Evolutionary conservation across 2,113 vertebrate genomes (phyloP).

Genomic region (Mirounga angustirostris): DNA sequence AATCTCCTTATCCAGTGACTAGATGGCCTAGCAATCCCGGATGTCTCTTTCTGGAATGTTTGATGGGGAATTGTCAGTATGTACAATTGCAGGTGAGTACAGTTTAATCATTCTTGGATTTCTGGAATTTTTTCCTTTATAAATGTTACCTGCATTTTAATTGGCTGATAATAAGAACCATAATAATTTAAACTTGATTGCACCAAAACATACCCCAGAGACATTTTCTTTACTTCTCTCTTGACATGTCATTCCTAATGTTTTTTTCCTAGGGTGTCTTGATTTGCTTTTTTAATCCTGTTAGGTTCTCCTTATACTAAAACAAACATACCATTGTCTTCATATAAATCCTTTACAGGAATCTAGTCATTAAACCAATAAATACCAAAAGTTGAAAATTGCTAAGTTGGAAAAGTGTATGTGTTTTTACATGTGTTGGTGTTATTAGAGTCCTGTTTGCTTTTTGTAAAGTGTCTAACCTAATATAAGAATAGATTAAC

Average conservation of each 20-base stretch:
- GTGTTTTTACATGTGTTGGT: neutral
- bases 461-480: neutral
- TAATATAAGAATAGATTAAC: neutral
- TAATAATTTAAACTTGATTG: conserved; percentile 19
- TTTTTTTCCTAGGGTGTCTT: neutral
- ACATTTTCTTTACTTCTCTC: neutral
- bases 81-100: conserved; percentile 94
- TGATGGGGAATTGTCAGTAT: conserved; percentile 97
- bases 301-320: conserved; percentile 1
- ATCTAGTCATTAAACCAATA: conserved; percentile 14
- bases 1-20: conserved; percentile 86
- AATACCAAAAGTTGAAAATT: conserved; percentile 37
- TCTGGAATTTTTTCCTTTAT: neutral
- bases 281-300: neutral
- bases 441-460: neutral
- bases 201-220: neutral
- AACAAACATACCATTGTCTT: neutral
- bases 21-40: conserved; percentile 96
- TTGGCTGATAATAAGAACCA: neutral
- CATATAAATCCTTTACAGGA: conserved; percentile 7
- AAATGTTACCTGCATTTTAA: conserved; percentile 24
- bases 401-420: neutral
- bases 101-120: neutral
- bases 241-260: neutral
- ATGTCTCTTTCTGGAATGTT: conserved; percentile 96